Conservation (phyloP, 2,797 vertebrate genomes). For the Pseudochaenichthys georgianus region DNA sequence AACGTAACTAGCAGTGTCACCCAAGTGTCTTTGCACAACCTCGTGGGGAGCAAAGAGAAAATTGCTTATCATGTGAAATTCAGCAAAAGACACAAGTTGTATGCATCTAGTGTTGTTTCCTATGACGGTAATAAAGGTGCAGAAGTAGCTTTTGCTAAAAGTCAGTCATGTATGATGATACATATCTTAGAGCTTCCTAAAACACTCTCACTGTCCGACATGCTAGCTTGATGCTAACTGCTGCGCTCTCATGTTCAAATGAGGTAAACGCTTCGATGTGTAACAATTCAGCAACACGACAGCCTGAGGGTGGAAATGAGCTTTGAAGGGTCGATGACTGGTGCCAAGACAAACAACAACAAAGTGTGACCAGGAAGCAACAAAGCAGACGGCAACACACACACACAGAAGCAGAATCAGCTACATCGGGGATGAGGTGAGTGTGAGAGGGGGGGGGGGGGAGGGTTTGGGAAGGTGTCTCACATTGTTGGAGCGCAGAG, state of each 20-base stretch:
- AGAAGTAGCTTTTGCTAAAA: no score
- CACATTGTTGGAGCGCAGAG: conserved; percentile 98
- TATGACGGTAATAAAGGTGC: no score
- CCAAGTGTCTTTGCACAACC: no score
- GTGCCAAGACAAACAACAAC: conserved; percentile 25
- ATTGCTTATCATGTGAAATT: no score
- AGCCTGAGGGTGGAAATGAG: conserved; percentile 25
- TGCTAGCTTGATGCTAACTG: conserved; percentile 31
- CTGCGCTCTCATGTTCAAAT: conserved; percentile 25
- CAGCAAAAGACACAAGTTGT: no score
- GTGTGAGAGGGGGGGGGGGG: conserved; percentile 9
- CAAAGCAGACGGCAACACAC: conserved; percentile 58
- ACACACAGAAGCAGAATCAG: conserved; percentile 48
- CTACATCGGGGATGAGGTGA: conserved; percentile 50
- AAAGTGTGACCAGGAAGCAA: conserved; percentile 70
- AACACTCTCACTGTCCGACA: conserved; percentile 18
- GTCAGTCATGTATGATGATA: no score
- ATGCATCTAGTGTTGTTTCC: no score
- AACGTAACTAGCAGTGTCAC: no score
- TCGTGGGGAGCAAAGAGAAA: no score
- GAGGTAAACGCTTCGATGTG: conserved; percentile 6
- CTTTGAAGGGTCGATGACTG: conserved; percentile 14
- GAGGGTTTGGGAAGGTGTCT: conserved; percentile 73
- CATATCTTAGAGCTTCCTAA: no score
- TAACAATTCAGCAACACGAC: conserved; percentile 41